phyloP scores from a whole-genome alignment of 2,797 vertebrate species.

The Catostomus latipinnis region DNA sequence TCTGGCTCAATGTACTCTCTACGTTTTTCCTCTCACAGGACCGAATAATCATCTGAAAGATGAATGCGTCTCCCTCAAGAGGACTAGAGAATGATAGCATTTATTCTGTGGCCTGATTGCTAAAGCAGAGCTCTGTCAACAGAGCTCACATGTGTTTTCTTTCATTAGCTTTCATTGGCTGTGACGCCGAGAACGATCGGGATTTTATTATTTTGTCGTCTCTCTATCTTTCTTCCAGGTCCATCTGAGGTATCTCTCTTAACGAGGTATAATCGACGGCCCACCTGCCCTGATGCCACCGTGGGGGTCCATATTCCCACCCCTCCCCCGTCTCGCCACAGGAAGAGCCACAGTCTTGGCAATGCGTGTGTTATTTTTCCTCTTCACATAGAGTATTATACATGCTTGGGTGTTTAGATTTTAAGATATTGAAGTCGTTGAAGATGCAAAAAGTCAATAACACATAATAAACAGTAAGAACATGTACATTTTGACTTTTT shows the following conservation, averaged over 20 bases:
- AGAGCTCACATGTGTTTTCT: background rate
- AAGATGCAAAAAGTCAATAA: no score
- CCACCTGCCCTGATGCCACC: conserved; percentile 91
- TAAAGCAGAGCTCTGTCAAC: background rate
- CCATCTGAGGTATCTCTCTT: conserved; percentile 81
- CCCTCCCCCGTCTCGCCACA: conserved; percentile 89
- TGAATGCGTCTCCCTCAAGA: conserved; percentile 31
- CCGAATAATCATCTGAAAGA: background rate
- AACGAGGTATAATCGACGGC: conserved; percentile 85
- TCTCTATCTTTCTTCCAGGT: conserved; percentile 72
- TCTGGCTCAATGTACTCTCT: conserved; percentile 9
- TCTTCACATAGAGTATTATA: no score
- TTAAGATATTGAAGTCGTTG: no score
- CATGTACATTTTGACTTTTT: no score
- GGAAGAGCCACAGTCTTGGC: conserved; percentile 95
- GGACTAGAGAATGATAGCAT: conserved; percentile 6
- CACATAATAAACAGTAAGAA: no score
- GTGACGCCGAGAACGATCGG: background rate
- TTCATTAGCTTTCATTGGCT: background rate
- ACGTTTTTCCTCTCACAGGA: conserved; percentile 1
- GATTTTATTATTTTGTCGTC: background rate
- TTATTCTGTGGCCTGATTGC: background rate
- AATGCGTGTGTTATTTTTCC: conserved; percentile 85
- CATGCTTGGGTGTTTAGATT: no score
- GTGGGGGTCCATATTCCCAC: conserved; percentile 86